Conservation (phyloP, 2,797 vertebrate genomes). For the Lagorchestes hirsutus region DNA sequence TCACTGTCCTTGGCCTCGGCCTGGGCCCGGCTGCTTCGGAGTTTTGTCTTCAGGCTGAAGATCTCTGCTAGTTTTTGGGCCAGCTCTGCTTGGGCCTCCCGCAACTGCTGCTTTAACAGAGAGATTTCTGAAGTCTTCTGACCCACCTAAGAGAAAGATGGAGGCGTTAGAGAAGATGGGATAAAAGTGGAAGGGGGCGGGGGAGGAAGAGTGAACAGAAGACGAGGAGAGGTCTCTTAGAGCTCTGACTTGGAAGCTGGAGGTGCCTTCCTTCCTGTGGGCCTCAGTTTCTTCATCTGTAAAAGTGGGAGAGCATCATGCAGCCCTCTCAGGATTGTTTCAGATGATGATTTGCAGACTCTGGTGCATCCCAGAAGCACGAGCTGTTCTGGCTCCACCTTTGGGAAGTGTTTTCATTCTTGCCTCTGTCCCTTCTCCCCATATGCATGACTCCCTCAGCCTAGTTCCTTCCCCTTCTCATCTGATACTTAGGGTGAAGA, state of each 20-base stretch:
- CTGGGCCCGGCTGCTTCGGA: conserved; percentile 91
- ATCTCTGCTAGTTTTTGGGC: conserved; percentile 96
- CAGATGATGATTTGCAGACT: neutral
- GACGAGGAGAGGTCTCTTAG: neutral
- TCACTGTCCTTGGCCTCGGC: conserved; percentile 91
- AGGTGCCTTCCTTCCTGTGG: neutral
- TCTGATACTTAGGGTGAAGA: neutral
- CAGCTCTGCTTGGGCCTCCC: conserved; percentile 96
- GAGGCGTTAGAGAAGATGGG: neutral
- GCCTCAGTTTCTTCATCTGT: fast-evolving
- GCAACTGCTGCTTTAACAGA: conserved; percentile 96
- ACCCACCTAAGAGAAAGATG: conserved; percentile 90
- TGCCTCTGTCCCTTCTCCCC: neutral
- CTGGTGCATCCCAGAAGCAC: neutral
- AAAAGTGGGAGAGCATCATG: neutral
- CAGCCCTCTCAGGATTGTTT: neutral
- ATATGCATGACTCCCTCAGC: neutral
- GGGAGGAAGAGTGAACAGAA: neutral
- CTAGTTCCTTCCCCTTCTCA: neutral
- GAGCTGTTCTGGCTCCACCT: neutral
- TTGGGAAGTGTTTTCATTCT: neutral
- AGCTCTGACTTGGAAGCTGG: neutral
- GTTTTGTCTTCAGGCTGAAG: conserved; percentile 95
- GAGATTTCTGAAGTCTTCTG: conserved; percentile 98
- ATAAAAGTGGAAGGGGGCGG: neutral